These are phyloP conservation scores for Drosophila mojavensis DNA, from an alignment of 1,140 invertebrate genomes.

Conservation along the genomic window DNA sequence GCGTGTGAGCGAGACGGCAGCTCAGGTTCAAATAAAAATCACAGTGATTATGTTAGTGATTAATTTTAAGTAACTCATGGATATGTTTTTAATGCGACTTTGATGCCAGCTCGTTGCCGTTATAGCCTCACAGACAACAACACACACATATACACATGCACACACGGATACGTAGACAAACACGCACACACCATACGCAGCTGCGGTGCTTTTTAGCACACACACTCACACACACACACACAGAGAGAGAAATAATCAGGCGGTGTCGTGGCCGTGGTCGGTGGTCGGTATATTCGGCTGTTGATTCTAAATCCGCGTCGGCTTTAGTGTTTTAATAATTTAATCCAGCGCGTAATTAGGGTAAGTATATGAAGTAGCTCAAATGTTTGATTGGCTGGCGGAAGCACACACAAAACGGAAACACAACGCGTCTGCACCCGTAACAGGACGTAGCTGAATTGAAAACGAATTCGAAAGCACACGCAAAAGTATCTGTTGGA, in stretches of 20 bases:
- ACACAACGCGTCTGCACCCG: slow-evolving; percentile 79
- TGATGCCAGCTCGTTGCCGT: slow-evolving; percentile 61
- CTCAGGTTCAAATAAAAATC: slow-evolving; percentile 75
- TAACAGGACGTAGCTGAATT: slow-evolving; percentile 83
- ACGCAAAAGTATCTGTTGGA: slow-evolving; percentile 80
- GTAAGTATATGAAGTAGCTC: slow-evolving; percentile 67
- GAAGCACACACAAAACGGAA: slow-evolving; percentile 66
- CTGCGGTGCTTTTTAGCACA: slow-evolving; percentile 18
- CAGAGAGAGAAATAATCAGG: slow-evolving; percentile 13
- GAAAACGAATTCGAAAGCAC: slow-evolving; percentile 78
- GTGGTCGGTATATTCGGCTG: slow-evolving; percentile 41
- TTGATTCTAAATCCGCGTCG: slow-evolving; percentile 69
- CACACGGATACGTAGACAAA: slow-evolving; percentile 21
- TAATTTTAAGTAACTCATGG: slow-evolving; percentile 82
- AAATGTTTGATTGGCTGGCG: slow-evolving; percentile 42
- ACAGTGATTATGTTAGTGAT: slow-evolving; percentile 83
- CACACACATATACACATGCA: slow-evolving; percentile 27
- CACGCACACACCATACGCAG: slow-evolving; percentile 38
- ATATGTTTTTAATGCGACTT: slow-evolving; percentile 79
- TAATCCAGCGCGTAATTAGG: slow-evolving; percentile 84
- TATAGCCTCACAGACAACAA: slow-evolving; percentile 29
- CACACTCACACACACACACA: slow-evolving; percentile 15
- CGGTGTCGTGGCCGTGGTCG: background rate
- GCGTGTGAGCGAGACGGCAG: slow-evolving; percentile 39
- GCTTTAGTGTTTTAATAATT: slow-evolving; percentile 82